phyloP scores from a whole-genome alignment of 2,113 vertebrate genomes.

The Labrus mixtus region DNA sequence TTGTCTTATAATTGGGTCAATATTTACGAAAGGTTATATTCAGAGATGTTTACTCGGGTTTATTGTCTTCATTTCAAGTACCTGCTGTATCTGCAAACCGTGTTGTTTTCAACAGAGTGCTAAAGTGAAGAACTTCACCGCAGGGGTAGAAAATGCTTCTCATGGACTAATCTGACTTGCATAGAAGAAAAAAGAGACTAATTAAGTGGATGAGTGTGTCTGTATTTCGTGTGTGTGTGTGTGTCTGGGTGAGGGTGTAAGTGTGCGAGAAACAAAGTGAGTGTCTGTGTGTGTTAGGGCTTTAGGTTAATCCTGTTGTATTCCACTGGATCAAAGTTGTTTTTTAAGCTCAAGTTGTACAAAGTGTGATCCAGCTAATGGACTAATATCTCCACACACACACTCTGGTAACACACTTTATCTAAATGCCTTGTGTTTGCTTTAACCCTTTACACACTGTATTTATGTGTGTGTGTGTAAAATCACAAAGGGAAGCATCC shows the following conservation, averaged over 20 bases:
- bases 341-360: conserved; percentile 64
- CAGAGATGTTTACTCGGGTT: no score
- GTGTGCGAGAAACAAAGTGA: conserved; percentile 46
- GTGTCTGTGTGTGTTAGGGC: conserved; percentile 56
- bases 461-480: conserved; percentile 1
- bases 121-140: background rate
- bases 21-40: no score
- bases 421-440: background rate
- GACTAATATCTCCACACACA: conserved; percentile 42
- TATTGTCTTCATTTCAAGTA: no score
- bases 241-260: conserved; percentile 11
- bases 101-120: background rate
- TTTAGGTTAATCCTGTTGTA: conserved; percentile 70
- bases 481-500: conserved; percentile 19
- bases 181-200: conserved; percentile 41
- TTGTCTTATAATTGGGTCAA: no score
- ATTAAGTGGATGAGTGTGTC: conserved; percentile 44
- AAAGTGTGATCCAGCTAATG: conserved; percentile 50
- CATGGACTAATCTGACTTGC: background rate
- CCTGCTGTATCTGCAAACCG: no score
- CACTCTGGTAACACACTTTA: background rate
- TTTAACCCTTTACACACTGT: background rate
- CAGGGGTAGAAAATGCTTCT: background rate
- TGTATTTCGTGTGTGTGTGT: background rate
- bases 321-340: conserved; percentile 69